These are phyloP conservation scores for Chymomyza caudatula DNA, from an alignment of 2,888 invertebrate genomes.

Conservation along the genomic window DNA sequence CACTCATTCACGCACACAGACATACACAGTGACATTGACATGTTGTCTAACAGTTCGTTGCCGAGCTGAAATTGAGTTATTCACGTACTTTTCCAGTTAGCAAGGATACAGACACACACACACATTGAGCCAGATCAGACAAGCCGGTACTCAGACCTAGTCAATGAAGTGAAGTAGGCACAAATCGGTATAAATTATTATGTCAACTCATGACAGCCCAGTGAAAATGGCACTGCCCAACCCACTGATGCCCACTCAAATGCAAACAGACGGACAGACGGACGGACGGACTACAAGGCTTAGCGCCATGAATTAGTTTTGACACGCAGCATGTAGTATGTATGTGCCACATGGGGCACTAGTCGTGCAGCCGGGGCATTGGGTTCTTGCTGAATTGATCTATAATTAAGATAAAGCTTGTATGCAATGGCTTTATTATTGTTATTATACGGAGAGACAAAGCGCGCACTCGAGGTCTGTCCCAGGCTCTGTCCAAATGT, in stretches of 20 bases:
- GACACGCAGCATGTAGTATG: conserved; percentile 48
- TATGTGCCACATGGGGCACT: background rate
- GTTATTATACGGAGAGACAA: conserved; percentile 14
- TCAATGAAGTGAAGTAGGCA: conserved; percentile 8
- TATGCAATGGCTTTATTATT: conserved; percentile 50
- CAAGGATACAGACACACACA: conserved; percentile 14
- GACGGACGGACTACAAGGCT: conserved; percentile 15
- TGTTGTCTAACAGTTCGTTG: conserved; percentile 33
- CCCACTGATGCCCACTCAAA: background rate
- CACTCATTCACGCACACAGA: conserved; percentile 2
- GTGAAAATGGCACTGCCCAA: conserved; percentile 18
- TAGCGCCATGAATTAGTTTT: conserved; percentile 56
- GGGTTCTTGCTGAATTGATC: conserved; percentile 55
- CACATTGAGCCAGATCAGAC: conserved; percentile 5
- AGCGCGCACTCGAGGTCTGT: conserved; percentile 32
- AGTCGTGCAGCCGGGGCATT: conserved; percentile 7
- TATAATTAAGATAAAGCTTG: conserved; percentile 69
- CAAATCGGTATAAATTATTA: conserved; percentile 64
- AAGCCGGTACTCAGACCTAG: conserved; percentile 15
- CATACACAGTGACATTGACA: conserved; percentile 40
- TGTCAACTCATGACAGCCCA: conserved; percentile 55
- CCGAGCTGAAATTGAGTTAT: conserved; percentile 44
- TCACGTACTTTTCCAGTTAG: conserved; percentile 36
- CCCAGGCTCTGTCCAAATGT: background rate
- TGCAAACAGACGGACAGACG: conserved; percentile 10